A percentile compares a stretch with the other conserved stretches of the same genome.
Conservation (phyloP, 2,797 vertebrate genomes). For the Rhinophrynus dorsalis region DNA sequence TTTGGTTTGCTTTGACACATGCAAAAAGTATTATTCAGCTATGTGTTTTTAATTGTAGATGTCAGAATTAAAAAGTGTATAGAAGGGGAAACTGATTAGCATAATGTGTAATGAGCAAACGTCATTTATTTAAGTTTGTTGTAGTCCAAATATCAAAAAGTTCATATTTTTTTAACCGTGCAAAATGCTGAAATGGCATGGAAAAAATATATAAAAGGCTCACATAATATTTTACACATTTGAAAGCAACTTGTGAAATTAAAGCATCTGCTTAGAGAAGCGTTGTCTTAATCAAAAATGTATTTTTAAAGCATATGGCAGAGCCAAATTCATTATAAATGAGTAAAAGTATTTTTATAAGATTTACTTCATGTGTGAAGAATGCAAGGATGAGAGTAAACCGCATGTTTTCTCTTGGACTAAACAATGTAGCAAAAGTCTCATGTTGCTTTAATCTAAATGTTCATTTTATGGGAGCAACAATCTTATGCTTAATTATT, state of each 20-base stretch:
- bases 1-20: conserved; percentile 65
- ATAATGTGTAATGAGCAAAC: conserved; percentile 56
- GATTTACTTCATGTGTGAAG: conserved; percentile 71
- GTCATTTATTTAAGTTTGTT: conserved; percentile 64
- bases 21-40: conserved; percentile 68
- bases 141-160: conserved; percentile 57
- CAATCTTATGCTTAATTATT: conserved; percentile 75
- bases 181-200: conserved; percentile 1
- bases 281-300: conserved; percentile 70
- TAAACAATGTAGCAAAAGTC: conserved; percentile 73
- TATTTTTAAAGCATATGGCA: conserved; percentile 70
- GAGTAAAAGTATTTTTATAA: conserved; percentile 71
- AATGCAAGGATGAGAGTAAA: conserved; percentile 69
- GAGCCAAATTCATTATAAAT: conserved; percentile 72
- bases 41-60: conserved; percentile 68
- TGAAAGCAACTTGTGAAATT: conserved; percentile 63
- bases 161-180: conserved; percentile 35
- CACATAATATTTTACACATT: conserved; percentile 59
- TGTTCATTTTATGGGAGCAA: conserved; percentile 71
- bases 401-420: conserved; percentile 65
- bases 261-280: conserved; percentile 62
- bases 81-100: conserved; percentile 76
- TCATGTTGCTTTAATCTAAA: conserved; percentile 72
- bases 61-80: conserved; percentile 73
- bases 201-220: conserved; percentile 58